Base-by-base conservation (phyloP, 92 coral and sea anemone genomes). In the Pocillopora grandis region DNA sequence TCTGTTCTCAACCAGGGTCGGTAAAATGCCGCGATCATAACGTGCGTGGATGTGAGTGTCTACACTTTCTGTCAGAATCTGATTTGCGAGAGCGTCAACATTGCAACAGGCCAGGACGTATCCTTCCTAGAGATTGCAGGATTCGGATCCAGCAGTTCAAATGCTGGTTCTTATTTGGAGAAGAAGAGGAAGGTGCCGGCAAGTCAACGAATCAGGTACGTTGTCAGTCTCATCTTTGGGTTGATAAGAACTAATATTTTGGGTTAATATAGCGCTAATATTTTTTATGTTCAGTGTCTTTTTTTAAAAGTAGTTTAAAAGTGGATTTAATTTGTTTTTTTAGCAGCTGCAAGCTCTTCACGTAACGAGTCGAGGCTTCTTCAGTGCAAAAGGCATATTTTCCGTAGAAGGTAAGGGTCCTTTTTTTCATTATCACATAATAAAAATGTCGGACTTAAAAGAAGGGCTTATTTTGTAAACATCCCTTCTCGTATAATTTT, bases 21-120 rank as follows among this genome's bases (percentile, higher is more conserved):
- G 68, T 63, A 0, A 63, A 63, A 63, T 83, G 87, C n/a, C 12
- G 48, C 6, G 14, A 10, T 61, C 87, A 83, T 48, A 49, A 73
- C 19, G 72, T 72, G 81, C 68, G 68, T 63, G 68, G 68, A 19
- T 63, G 68, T 19, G 68, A 63, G n/a, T 63, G 68, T 63, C 68
- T 63, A 18, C 68, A 63, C 31, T 63, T 63, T 23, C n/a, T 63
- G 68, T 63, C 68, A 5, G 21, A 63, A 18, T 63, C 27, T 8
- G 68, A 63, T 18, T 19, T 63, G 68, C 23, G 68, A 20, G 5
- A 19, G 10, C 6, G n/a, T 18, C n/a, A 63, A 63, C 21, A 19
- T 27, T 63, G 68, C 10, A 19, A 63, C 31, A 59, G 2, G 10
- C 31, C 27, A 18, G 27, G 11, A 19, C 27, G 68, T 5, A 63